phyloP scores from a whole-genome alignment of 2,888 invertebrate genomes.

The Chirona hameri region DNA sequence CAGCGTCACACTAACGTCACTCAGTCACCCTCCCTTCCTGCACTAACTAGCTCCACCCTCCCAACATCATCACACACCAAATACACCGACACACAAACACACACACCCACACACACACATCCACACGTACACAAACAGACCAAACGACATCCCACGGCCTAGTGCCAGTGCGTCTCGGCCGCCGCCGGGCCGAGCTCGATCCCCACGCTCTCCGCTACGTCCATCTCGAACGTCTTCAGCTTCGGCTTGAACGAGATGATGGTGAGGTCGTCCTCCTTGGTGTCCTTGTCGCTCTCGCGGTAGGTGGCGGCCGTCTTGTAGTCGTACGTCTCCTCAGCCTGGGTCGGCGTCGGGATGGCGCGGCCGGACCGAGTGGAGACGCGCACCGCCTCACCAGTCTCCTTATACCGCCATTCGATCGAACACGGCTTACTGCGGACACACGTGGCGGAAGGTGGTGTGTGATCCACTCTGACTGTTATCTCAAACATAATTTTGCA shows the following conservation, averaged over 20 bases:
- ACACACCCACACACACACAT: too few species aligned
- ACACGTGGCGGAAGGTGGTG: slow-evolving; percentile 58
- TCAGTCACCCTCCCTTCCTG: too few species aligned
- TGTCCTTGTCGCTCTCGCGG: slow-evolving; percentile 63
- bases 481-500: too few species aligned
- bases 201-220: slow-evolving; percentile 84
- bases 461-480: too few species aligned
- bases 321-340: slow-evolving; percentile 75
- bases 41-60: too few species aligned
- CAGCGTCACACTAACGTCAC: too few species aligned
- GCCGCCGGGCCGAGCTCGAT: slow-evolving; percentile 78
- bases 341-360: slow-evolving; percentile 77
- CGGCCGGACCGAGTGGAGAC: slow-evolving; percentile 80
- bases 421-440: slow-evolving; percentile 85
- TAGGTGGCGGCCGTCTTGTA: slow-evolving; percentile 72
- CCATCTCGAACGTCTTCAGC: slow-evolving; percentile 89
- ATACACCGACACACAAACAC: too few species aligned
- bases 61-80: too few species aligned
- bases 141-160: slow-evolving; percentile 33
- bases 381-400: slow-evolving; percentile 78
- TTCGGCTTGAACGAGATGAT: slow-evolving; percentile 70
- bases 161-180: slow-evolving; percentile 82
- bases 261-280: slow-evolving; percentile 53
- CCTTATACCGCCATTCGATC: slow-evolving; percentile 86
- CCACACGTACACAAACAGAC: too few species aligned